Percentiles rank a stretch among this genome's conserved stretches.
Conservation (phyloP, 2,113 vertebrate genomes). For the Pseudopipra pipra region DNA sequence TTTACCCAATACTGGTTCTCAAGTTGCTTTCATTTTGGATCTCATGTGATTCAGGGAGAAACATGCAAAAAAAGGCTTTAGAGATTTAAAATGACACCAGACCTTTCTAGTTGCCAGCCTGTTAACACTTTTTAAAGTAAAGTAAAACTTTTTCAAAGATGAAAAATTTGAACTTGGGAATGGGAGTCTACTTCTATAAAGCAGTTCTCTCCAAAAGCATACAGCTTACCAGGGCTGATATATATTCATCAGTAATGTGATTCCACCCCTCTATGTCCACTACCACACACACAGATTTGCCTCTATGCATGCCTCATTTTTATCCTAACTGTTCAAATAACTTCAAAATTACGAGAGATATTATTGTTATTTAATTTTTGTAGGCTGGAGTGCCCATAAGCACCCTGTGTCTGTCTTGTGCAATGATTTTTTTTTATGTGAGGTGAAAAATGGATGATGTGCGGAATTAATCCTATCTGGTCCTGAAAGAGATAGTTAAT, state of each 20-base stretch:
- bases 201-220: background rate
- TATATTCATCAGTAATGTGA: background rate
- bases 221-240: background rate
- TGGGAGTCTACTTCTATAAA: background rate
- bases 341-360: background rate
- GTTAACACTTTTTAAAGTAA: background rate
- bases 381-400: background rate
- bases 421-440: background rate
- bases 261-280: background rate
- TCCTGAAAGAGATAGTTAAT: constrained; percentile 38
- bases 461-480: constrained; percentile 8
- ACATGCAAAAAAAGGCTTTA: background rate
- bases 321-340: background rate
- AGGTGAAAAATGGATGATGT: constrained; percentile 22
- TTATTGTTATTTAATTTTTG: background rate
- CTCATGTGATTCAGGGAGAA: background rate
- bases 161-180: background rate
- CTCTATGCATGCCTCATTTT: background rate
- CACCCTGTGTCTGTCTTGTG: background rate
- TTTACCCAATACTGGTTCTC: background rate
- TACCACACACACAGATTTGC: background rate
- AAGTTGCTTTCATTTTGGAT: background rate
- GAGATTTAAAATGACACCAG: background rate
- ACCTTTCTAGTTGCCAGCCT: background rate
- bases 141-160: background rate